Base-by-base conservation (phyloP, 2,888 invertebrate species). In the Aplocera efformata region DNA sequence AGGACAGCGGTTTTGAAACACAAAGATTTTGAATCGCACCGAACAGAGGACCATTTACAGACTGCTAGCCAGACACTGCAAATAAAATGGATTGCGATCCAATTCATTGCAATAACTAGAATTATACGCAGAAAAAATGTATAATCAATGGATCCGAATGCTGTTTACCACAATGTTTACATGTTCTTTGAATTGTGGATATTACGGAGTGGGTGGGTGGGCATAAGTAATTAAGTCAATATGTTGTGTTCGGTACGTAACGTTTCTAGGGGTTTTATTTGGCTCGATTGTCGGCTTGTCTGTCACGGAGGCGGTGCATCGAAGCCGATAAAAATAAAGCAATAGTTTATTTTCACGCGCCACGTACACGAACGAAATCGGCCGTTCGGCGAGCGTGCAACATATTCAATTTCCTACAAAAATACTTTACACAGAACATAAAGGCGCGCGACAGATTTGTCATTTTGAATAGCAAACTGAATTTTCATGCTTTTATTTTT, bases 211-310 rank as follows among this genome's bases (percentile, higher is more conserved):
- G 28, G 28, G 32, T 36, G 23, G 25, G 23, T 22, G 28, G 21
- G n/a, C n/a, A 27, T 28, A 29, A 36, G 22, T 36, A 36, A 29
- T 36, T 29, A 24, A 36, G 63, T 69, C 70, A 72, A 74, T 76
- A 76, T 71, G 70, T 64, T 59, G 36, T 24, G 32, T 33, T 23
- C n/a, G n/a, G 13, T 7, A 54, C 44, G 63, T 58, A 66, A 55
- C 54, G 61, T 56, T 54, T 51, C 50, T 47, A 54, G 53, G 55
- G 55, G 55, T 67, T 72, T 67, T 68, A 70, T 77, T 72, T 67
- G 60, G 60, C 60, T 52, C 64, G 68, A 70, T 72, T 72, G 78
- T 78, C 77, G 63, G 76, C 78, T 79, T 72, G 56, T 48, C 63
- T 58, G 70, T 69, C 72, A 67, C 63, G 61, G 29, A 44, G 28